phyloP scores from a whole-genome alignment of 2,797 vertebrate species.

The Gobionotothen gibberifrons region DNA sequence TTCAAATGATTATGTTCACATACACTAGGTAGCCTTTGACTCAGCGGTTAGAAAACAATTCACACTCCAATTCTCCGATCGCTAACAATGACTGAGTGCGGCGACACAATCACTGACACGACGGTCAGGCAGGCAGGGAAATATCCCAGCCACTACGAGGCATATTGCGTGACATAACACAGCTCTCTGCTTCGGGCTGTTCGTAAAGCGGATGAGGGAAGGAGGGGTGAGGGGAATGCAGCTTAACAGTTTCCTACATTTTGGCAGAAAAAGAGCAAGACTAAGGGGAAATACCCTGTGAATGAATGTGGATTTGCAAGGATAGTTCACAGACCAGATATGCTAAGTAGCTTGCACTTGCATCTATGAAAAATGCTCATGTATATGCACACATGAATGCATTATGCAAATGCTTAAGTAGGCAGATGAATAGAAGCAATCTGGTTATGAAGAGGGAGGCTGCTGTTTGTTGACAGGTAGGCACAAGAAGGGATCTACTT shows the following conservation, averaged over 20 bases:
- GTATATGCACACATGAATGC: conserved; percentile 4
- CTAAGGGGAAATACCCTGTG: conserved; percentile 11
- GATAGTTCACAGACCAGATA: conserved; percentile 3
- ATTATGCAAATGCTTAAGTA: conserved; percentile 47
- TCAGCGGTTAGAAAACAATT: conserved; percentile 40
- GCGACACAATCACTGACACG: conserved; percentile 54
- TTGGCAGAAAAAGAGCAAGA: conserved; percentile 45
- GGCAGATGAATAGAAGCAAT: conserved; percentile 25
- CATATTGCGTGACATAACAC: conserved; percentile 71
- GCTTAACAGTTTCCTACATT: conserved; percentile 61
- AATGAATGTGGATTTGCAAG: conserved; percentile 1
- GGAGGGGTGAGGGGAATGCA: conserved; percentile 21
- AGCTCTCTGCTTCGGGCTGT: conserved; percentile 54
- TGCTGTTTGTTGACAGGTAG: neutral
- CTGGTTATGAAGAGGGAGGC: conserved; percentile 15
- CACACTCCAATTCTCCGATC: conserved; percentile 52
- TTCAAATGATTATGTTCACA: conserved; percentile 54
- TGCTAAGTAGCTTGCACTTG: neutral
- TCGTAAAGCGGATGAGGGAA: conserved; percentile 35
- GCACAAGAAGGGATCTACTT: neutral
- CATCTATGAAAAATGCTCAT: conserved; percentile 7
- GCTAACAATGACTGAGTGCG: conserved; percentile 58
- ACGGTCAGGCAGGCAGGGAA: conserved; percentile 56
- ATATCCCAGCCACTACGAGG: conserved; percentile 51
- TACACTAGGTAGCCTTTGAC: conserved; percentile 51